These are phyloP conservation scores for Oscheius sp. DNA, from an alignment of 2,888 invertebrate species.

Conservation along the genomic window DNA sequence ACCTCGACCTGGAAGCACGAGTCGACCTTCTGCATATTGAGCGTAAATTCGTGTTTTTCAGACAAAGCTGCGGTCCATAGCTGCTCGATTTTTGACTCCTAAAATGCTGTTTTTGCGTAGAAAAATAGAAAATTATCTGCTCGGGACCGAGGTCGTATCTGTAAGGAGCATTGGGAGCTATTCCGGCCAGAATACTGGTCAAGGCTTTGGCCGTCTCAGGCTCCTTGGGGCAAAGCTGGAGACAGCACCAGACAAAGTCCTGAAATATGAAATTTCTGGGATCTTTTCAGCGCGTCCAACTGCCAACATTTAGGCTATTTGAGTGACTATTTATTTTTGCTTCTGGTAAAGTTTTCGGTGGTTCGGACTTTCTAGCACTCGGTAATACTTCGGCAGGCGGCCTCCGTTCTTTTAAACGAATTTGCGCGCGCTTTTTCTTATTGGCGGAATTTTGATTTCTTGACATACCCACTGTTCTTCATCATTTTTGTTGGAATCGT, in stretches of 20 bases:
- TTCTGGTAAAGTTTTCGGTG: no score
- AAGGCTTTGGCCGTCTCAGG: conserved; percentile 7
- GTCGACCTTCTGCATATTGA: conserved; percentile 44
- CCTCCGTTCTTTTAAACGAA: no score
- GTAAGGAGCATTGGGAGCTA: conserved; percentile 24
- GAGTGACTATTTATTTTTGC: no score
- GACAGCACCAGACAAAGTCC: conserved; percentile 45
- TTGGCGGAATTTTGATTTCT: no score
- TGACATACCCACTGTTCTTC: no score
- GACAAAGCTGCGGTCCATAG: conserved; percentile 43
- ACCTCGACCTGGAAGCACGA: conserved; percentile 35
- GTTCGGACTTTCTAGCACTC: no score
- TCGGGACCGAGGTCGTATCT: conserved; percentile 1
- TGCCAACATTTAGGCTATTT: no score
- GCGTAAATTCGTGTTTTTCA: conserved; percentile 40
- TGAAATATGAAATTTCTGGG: conserved; percentile 4
- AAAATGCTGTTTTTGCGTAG: background rate
- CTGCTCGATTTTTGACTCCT: conserved; percentile 39
- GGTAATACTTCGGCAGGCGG: no score
- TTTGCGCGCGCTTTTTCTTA: no score
- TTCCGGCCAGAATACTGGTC: conserved; percentile 1
- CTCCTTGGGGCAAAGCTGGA: conserved; percentile 37
- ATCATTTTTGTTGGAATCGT: no score
- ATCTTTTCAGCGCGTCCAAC: no score
- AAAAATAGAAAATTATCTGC: conserved; percentile 12